Evolutionary conservation across 2,113 vertebrate genomes (phyloP).

Genomic region (Motacilla tschutschensis): DNA sequence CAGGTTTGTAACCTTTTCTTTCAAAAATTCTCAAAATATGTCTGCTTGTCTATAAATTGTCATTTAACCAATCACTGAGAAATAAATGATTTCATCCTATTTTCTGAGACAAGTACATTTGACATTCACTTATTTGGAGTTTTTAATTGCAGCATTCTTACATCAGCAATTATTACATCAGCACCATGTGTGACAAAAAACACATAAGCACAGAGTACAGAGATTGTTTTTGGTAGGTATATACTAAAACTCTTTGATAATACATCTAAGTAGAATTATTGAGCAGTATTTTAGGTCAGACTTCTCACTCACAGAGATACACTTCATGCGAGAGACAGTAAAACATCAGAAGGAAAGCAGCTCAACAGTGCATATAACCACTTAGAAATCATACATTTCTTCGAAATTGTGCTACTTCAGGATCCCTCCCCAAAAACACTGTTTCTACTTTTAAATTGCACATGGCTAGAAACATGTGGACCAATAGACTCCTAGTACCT

Average conservation of each 20-base stretch:
- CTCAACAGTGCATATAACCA: neutral
- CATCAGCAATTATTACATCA: conserved; percentile 59
- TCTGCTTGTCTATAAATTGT: conserved; percentile 69
- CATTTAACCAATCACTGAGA: conserved; percentile 55
- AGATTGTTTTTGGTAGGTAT: neutral
- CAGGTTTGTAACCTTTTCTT: conserved; percentile 63
- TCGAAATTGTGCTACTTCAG: neutral
- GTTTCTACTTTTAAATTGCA: neutral
- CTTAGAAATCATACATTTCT: neutral
- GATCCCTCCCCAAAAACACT: neutral
- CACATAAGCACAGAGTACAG: neutral
- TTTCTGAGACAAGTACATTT: conserved; percentile 65
- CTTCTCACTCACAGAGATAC: neutral
- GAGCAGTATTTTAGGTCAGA: neutral
- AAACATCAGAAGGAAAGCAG: neutral
- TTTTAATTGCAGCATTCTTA: conserved; percentile 19
- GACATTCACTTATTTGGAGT: conserved; percentile 43
- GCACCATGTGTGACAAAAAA: conserved; percentile 37
- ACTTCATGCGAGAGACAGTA: neutral
- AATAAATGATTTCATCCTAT: conserved; percentile 67
- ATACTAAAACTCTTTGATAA: neutral
- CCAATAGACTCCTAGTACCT: neutral
- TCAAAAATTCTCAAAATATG: conserved; percentile 66
- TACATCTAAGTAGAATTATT: neutral
- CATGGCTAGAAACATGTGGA: neutral